A percentile compares a stretch with the other conserved stretches of the same genome.
Conservation (phyloP, 2,113 vertebrate genomes). For the Sylvia atricapilla region DNA sequence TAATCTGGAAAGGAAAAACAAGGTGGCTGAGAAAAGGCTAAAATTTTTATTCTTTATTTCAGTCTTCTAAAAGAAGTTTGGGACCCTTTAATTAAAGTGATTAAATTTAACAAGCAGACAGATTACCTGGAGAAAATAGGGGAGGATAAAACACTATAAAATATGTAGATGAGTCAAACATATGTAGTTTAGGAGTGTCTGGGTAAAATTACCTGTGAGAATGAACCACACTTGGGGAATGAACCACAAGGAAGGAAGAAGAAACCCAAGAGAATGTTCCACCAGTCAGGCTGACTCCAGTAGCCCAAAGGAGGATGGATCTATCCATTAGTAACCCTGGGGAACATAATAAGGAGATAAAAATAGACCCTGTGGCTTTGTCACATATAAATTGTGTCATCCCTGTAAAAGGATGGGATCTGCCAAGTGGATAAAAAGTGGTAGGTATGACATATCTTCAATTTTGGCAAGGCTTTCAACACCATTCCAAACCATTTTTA, state of each 20-base stretch:
- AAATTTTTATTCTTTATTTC: neutral
- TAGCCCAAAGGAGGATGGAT: neutral
- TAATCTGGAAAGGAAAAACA: neutral
- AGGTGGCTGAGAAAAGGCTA: neutral
- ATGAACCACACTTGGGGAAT: neutral
- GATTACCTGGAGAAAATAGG: neutral
- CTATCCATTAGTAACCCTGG: neutral
- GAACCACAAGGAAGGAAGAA: neutral
- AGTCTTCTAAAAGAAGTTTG: neutral
- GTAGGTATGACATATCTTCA: neutral
- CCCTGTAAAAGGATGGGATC: neutral
- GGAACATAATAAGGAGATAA: neutral
- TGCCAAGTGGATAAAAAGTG: neutral
- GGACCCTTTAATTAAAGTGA: neutral
- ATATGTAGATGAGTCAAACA: neutral
- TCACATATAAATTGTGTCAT: neutral
- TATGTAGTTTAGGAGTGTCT: neutral
- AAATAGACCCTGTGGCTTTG: constrained; percentile 1
- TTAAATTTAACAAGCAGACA: neutral
- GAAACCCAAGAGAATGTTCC: neutral
- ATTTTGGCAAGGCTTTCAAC: neutral
- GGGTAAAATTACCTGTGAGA: neutral
- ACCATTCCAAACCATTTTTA: neutral
- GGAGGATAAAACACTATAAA: neutral
- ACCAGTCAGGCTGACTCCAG: neutral